Evolutionary conservation across 2,113 vertebrate species (phyloP), one percentile per base, ranked within the genome.

Genomic region (Prunella himalayana): DNA sequence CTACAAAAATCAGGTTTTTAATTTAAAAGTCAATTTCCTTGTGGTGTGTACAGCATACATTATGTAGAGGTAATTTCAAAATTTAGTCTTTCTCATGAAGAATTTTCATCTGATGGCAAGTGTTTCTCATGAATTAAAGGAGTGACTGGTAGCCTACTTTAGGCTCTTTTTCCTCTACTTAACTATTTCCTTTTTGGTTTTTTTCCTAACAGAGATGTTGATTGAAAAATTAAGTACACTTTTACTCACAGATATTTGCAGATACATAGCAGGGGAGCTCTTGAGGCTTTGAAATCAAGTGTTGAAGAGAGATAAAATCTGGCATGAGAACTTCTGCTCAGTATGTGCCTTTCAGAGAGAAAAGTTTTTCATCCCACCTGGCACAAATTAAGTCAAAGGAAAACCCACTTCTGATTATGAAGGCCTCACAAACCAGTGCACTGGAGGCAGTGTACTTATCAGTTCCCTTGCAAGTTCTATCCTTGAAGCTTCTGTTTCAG

Each of bases 21-120:
- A 68, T 76, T 30, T 5, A 42, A 68, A 54, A 28, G 13, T 39
- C 19, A 3, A 11, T 68, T 73, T 78, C 18, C 24, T 31, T 77
- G 4, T 17, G 4, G 10, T 3, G 1, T 42, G 3, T 50, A 66
- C 4, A 45, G 7, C 2, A 1, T 39, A 84, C 10, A 22, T 27
- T 75, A 27, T 3, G 13, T 33, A 51, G 16, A 71, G 5, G 2
- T n/a, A 85, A 70, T 41, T 59, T 66, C 45, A 70, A 35, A 86
- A 81, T 65, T 78, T 11, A 28, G 5, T 27, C 23, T n/a, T 88
- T n/a, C 56, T 44, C 24, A 50, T 28, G 2, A 65, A 30, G 14
- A 64, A 50, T 49, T 72, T 86, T 90, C 27, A 65, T 28, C 33
- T 30, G 9, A 82, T 19, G 8, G 8, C 7, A 54, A 73, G 6